A percentile compares a stretch with the other conserved stretches of the same genome.
phyloP scores from a whole-genome alignment of 2,797 vertebrate species.

The Tapirus indicus region DNA sequence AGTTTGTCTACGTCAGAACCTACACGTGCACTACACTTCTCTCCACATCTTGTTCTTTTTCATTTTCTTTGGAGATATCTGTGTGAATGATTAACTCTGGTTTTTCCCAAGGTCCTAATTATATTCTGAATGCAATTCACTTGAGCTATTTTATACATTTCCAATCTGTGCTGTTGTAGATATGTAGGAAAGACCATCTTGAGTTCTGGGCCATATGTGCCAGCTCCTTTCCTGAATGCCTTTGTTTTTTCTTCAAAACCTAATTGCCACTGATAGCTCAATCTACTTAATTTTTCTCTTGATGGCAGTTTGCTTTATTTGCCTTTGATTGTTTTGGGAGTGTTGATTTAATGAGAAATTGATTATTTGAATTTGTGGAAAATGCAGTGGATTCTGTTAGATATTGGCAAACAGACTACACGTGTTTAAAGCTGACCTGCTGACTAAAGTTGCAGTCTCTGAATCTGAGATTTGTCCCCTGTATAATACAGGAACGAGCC shows the following conservation, averaged over 20 bases:
- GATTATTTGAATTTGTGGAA: constrained; percentile 27
- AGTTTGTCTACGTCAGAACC: background rate
- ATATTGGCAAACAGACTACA: background rate
- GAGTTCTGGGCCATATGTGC: background rate
- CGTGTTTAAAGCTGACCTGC: constrained; percentile 34
- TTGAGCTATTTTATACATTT: background rate
- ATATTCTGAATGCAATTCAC: background rate
- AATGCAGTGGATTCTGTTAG: constrained; percentile 12
- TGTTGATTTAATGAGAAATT: constrained; percentile 47
- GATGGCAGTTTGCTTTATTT: constrained; percentile 46
- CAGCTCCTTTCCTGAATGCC: constrained; percentile 9
- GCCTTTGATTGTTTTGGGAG: constrained; percentile 35
- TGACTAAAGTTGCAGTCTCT: background rate
- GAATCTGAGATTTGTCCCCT: background rate
- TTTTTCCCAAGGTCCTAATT: background rate
- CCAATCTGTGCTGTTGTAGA: background rate
- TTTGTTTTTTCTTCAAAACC: constrained; percentile 62
- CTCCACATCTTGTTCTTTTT: constrained; percentile 22
- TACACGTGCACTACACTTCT: background rate
- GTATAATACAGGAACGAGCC: background rate
- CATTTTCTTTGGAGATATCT: background rate
- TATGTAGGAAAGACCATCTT: constrained; percentile 10
- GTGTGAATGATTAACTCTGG: background rate
- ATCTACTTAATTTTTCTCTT: constrained; percentile 45
- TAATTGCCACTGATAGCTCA: background rate